Base-by-base conservation (phyloP, 2,113 vertebrate species). In the Martes martes region DNA sequence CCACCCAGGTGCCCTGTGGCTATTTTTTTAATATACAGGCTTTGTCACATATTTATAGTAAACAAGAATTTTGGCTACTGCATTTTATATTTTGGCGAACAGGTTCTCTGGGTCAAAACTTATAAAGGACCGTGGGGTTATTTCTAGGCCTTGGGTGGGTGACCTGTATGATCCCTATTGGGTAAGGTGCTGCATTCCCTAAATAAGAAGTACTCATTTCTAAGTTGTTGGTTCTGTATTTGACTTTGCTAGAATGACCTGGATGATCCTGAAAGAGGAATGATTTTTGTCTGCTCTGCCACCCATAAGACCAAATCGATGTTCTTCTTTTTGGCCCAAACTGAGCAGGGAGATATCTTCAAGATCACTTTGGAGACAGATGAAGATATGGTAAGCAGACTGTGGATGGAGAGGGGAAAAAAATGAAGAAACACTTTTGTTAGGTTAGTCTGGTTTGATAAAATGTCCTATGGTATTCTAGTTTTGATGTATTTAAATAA, bases 301-400 rank as follows among this genome's bases (percentile, higher is more conserved):
- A 99, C 99, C 4, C 99, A 99, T 98, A 99, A 99, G 98, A 99
- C 99, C 98, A 99, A 99, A 97, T 99, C 99, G 45, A 99, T 99
- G 99, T 99, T 99, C 98, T 99, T 99, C 98, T 99, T 99, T 98
- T 98, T 99, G 98, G 99, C 99, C 65, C 99, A 99, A 98, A 99
- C 99, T 0, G 99, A 99, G 98, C 99, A 99, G 97, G 99, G 99
- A 4, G 99, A 99, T 98, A 99, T 99, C 97, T 99, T 99, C 96
- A 99, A 99, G 98, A 99, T 99, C 91, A 99, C 99, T 18, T 98
- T 99, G 97, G 99, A 99, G 98, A 99, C 99, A 0, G 99, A 99
- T 96, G 99, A 99, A 97, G 99, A 99, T 98, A 99, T 99, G 99
- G 99, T 99, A 97, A 99, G 99, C 31, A 45, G 4, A 0, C 0